These are phyloP conservation scores for Fragum whitleyi DNA, from an alignment of 2,888 invertebrate genomes.

Conservation along the genomic window DNA sequence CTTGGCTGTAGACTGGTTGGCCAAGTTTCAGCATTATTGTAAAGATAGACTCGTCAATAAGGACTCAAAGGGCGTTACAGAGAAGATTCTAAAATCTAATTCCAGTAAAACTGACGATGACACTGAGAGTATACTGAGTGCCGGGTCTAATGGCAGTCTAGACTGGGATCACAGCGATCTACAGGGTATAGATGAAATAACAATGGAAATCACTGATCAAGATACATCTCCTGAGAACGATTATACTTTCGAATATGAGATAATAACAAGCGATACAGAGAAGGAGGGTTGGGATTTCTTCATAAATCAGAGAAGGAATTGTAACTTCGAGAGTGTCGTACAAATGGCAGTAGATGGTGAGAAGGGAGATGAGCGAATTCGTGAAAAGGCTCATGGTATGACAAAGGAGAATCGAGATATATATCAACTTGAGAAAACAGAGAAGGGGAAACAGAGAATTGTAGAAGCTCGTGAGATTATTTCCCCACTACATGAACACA, in stretches of 20 bases:
- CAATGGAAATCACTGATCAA: conserved; percentile 65
- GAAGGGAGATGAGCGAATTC: conserved; percentile 44
- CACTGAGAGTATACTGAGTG: conserved; percentile 65
- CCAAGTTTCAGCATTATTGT: conserved; percentile 78
- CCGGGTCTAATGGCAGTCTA: conserved; percentile 64
- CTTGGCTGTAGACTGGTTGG: conserved; percentile 74
- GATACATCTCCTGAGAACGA: conserved; percentile 72
- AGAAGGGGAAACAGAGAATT: conserved; percentile 44
- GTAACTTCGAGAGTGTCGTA: conserved; percentile 74
- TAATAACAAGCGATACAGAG: conserved; percentile 74
- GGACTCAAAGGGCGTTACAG: conserved; percentile 75
- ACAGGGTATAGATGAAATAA: conserved; percentile 70
- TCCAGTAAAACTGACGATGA: conserved; percentile 61
- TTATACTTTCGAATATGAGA: conserved; percentile 75
- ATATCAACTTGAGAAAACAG: conserved; percentile 40
- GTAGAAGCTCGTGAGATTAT: conserved; percentile 67
- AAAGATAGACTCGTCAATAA: conserved; percentile 75
- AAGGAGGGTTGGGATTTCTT: conserved; percentile 79
- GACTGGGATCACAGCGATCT: conserved; percentile 73
- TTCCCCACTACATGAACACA: conserved; percentile 77
- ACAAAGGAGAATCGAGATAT: conserved; percentile 50
- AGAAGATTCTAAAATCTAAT: conserved; percentile 61
- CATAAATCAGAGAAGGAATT: conserved; percentile 75
- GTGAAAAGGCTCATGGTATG: conserved; percentile 36
- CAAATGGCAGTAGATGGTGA: conserved; percentile 67